Evolutionary conservation across 1,140 invertebrate genomes (phyloP).

Genomic region (Steinernema khuongi): DNA sequence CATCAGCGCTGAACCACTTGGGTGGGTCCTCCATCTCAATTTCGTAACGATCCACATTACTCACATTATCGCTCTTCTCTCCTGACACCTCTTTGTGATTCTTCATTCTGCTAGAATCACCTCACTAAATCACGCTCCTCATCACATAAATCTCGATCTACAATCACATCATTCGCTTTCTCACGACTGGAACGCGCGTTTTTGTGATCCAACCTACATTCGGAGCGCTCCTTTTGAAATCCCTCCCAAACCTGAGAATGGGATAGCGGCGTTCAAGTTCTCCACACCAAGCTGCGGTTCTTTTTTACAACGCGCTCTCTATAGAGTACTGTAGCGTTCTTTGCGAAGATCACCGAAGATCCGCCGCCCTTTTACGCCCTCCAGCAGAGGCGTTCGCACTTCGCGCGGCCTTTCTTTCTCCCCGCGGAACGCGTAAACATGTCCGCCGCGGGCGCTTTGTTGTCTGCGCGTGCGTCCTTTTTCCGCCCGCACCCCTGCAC

Average conservation of each 20-base stretch:
- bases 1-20: no score
- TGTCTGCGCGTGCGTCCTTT: conserved; percentile 4
- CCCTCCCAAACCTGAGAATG: no score
- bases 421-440: background rate
- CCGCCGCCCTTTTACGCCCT: background rate
- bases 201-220: background rate
- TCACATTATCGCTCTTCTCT: background rate
- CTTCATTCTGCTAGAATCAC: background rate
- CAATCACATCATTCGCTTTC: background rate
- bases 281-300: no score
- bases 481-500: background rate
- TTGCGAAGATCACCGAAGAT: background rate
- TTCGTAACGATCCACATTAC: no score
- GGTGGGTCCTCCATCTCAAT: no score
- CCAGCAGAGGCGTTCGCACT: background rate
- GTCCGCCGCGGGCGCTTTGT: background rate
- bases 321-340: no score
- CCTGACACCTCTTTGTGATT: background rate
- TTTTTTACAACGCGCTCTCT: no score
- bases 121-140: background rate
- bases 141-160: background rate
- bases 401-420: conserved; percentile 4
- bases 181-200: background rate
- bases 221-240: no score
- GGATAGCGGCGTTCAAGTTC: no score